Evolutionary conservation across 2,888 invertebrate species (phyloP), one percentile per base, ranked within the genome.

Genomic region (Lasius platythorax): DNA sequence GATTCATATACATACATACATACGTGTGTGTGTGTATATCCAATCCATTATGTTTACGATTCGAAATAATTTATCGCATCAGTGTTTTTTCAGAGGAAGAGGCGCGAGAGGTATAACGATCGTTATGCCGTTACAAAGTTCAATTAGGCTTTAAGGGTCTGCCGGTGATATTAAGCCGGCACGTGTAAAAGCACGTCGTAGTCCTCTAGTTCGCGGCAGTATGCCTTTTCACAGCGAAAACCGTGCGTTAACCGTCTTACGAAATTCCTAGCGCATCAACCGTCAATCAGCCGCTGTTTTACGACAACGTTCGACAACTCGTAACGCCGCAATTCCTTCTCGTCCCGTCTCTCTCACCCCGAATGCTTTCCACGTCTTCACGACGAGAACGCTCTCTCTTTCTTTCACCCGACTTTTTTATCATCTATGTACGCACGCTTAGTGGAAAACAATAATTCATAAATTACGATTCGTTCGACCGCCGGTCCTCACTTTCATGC

Each of bases 231-330:
- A 56, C 53, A 63, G 83, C 64, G 83, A 75, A 75, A 76, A 76
- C 64, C 64, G 46, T 61, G 67, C 72, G 76, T 83, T 81, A 72
- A 81, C 84, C 61, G 64, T 86, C 84, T 87, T 84, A 76, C 81
- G 81, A 87, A 87, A 87, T 87, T 87, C 87, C 85, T 63, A 68
- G 78, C 78, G 64, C 74, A 78, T 84, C 72, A 79, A 85, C 74
- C 84, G 86, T 87, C 86, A 86, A 87, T 86, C 86, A 86, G 68
- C 50, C 68, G 75, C 70, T 70, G 73, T 87, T 86, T 87, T 87
- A 84, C 81, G 81, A 74, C 85, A 67, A 40, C 75, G 78, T 87
- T 78, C 85, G 86, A 81, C 84, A 81, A 75, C 61, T 73, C 70
- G 75, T 72, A 66, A 82, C 81, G 70, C 68, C 46, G 74, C 81